These are phyloP conservation scores for Lates calcarifer DNA, from an alignment of 2,113 vertebrate genomes.

Conservation along the genomic window DNA sequence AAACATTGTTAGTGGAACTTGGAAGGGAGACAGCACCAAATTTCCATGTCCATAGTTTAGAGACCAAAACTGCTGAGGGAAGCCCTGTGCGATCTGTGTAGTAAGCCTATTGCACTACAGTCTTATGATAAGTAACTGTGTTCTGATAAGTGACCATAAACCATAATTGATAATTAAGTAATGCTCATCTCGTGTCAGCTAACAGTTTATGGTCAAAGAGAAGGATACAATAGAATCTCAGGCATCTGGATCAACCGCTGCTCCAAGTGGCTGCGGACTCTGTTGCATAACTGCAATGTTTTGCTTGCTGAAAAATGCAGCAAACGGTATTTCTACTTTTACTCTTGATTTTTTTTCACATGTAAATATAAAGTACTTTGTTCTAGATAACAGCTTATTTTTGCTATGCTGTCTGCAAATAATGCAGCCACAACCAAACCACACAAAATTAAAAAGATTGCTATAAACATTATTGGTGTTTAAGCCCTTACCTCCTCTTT, in stretches of 20 bases:
- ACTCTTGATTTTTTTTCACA: not conserved
- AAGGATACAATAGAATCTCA: not conserved
- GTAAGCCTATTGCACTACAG: not conserved
- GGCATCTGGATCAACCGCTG: slow-evolving; percentile 4
- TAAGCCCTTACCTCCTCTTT: not conserved
- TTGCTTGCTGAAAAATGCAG: not conserved
- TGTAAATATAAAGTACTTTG: not conserved
- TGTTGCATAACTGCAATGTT: not conserved
- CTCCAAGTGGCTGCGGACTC: not conserved
- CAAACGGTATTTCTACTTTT: too few relatives aligned
- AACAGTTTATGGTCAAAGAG: not conserved
- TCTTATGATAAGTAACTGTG: slow-evolving; percentile 2
- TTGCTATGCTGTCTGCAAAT: not conserved
- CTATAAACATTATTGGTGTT: not conserved
- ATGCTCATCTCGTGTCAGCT: not conserved
- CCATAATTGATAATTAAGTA: not conserved
- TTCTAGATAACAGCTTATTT: not conserved
- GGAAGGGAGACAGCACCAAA: not conserved
- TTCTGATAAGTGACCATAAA: slow-evolving; percentile 12
- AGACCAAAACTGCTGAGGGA: not conserved
- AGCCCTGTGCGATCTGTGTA: not conserved
- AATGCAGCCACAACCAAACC: not conserved
- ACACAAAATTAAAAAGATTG: too few relatives aligned
- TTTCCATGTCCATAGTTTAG: not conserved
- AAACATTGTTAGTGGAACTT: not conserved